Evolutionary conservation across 2,888 invertebrate species (phyloP).

Genomic region (Lamproptera curius): DNA sequence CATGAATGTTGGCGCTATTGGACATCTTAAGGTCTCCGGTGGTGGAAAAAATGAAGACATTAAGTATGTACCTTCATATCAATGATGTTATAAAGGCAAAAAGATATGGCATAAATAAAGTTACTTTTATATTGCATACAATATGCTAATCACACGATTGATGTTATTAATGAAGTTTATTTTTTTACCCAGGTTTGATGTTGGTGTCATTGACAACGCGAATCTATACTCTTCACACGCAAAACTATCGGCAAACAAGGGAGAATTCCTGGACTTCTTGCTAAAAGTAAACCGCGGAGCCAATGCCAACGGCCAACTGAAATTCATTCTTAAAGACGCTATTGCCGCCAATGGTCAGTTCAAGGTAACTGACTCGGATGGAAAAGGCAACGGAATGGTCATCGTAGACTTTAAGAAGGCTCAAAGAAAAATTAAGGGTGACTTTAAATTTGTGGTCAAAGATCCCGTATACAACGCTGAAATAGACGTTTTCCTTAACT

Average conservation of each 20-base stretch:
- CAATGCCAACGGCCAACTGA: slow-evolving; percentile 68
- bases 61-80: slow-evolving; percentile 78
- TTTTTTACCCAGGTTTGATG: slow-evolving; percentile 53
- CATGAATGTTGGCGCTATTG: slow-evolving; percentile 74
- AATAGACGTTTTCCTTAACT: slow-evolving; percentile 82
- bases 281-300: slow-evolving; percentile 64
- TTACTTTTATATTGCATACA: no score
- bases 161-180: no score
- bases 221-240: slow-evolving; percentile 72
- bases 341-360: slow-evolving; percentile 81
- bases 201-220: slow-evolving; percentile 60
- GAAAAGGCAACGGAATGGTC: slow-evolving; percentile 80
- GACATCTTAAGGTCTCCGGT: slow-evolving; percentile 69
- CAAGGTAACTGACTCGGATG: slow-evolving; percentile 77
- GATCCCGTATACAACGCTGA: slow-evolving; percentile 80
- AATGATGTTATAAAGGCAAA: no score
- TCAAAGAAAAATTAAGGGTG: slow-evolving; percentile 79
- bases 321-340: slow-evolving; percentile 78
- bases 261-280: slow-evolving; percentile 73
- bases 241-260: slow-evolving; percentile 61
- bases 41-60: slow-evolving; percentile 75
- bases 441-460: slow-evolving; percentile 79
- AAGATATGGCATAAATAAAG: no score
- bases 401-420: slow-evolving; percentile 78
- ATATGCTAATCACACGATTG: no score